These are phyloP conservation scores for Mystacides longicornis DNA, from an alignment of 2,888 invertebrate species.

Conservation along the genomic window DNA sequence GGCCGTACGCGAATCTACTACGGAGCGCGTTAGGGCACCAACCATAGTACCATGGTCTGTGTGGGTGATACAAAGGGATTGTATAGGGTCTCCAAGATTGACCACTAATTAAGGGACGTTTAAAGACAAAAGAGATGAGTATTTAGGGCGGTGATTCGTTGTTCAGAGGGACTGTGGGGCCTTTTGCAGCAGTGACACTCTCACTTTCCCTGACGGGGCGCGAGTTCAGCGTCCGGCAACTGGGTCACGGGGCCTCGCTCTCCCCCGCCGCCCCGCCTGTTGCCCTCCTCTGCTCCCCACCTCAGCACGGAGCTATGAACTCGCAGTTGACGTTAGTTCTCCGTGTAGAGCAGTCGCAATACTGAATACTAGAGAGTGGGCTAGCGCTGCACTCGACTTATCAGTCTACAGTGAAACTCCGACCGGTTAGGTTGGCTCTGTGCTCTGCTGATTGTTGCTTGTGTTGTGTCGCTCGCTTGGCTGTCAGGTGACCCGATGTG, in stretches of 20 bases:
- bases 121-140: background rate
- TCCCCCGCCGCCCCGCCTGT: conserved; percentile 44
- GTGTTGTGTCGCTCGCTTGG: background rate
- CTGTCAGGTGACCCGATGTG: conserved; percentile 7
- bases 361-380: background rate
- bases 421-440: conserved; percentile 14
- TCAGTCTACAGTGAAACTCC: conserved; percentile 18
- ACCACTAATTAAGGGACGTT: background rate
- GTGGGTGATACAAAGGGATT: too few species aligned
- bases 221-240: conserved; percentile 68
- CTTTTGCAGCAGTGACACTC: conserved; percentile 39
- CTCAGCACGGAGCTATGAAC: conserved; percentile 47
- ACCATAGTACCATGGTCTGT: too few species aligned
- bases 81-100: too few species aligned
- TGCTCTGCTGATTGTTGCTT: too few species aligned
- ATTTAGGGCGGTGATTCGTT: background rate
- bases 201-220: conserved; percentile 55
- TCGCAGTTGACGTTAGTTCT: conserved; percentile 39
- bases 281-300: conserved; percentile 52
- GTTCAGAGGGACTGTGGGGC: conserved; percentile 10
- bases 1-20: background rate
- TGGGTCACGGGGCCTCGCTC: conserved; percentile 69
- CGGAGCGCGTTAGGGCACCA: too few species aligned
- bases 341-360: conserved; percentile 35
- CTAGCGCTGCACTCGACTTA: background rate